Evolutionary conservation across 2,113 vertebrate genomes (phyloP), one percentile per base, ranked within the genome.

Genomic region (Gavialis gangeticus): DNA sequence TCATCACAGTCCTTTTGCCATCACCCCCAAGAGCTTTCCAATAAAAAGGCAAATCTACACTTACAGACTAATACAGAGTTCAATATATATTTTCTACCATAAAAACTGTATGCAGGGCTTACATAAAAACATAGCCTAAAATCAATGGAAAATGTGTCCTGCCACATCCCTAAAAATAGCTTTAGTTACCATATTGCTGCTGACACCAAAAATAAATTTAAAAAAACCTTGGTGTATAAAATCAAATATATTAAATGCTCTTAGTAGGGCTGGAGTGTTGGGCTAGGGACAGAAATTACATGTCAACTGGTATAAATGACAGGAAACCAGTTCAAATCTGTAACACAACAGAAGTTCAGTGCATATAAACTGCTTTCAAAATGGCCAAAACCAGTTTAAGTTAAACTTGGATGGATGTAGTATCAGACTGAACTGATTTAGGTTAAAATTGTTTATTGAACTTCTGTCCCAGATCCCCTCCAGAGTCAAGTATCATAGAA

Each of bases 51-150:
- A 34, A 34, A 54, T 28, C 3, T 21, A 71, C 24, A 27, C 30
- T 3, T 34, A 28, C 1, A 56, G 79, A 6, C 46, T 14, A 11
- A 30, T 3, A 8, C 60, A 37, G 25, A 54, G 16, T 2, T 1
- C 5, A 30, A 10, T 0, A 12, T 0, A 2, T 21, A 21, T 4
- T 1, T 16, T 3, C 46, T 17, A 18, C 0, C 54, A 60, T 0
- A 28, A 22, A 19, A 77, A 37, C 21, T 15, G 0, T 1, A 9
- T 13, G 11, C 58, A 37, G 24, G 13, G 46, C 80, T 10, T 19
- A 55, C 16, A 58, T 24, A n/a, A 0, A 0, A 62, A 54, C 46
- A 71, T 22, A 80, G 57, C 54, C 69, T 57, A 34, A 64, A 27
- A 2, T 25, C 60, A 64, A 46, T 14, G 21, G 13, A 37, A 66